Evolutionary conservation across 2,113 vertebrate genomes (phyloP), one percentile per base, ranked within the genome.

Genomic region (Gymnocephalus cernua): DNA sequence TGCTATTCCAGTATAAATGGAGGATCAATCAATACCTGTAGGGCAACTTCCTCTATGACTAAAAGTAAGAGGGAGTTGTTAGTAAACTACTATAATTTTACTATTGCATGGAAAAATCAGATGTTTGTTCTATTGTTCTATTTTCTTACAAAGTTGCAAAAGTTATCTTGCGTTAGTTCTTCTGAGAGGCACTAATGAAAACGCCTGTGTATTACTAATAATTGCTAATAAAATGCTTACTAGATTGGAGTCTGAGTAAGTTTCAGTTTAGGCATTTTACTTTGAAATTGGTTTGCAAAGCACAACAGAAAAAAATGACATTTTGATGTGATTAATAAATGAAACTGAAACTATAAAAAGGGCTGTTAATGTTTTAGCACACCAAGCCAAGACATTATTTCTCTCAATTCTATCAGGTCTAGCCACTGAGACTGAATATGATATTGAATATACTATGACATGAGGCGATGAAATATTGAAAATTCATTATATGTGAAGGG

Each of bases 401-500:
- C 69, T 79, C 81, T 79, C 74, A 54, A 38, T 91, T 88, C 80
- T 82, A 83, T 93, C 87, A 89, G 68, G 78, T 88, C 88, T 82
- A 84, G 70, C 45, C 77, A 77, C 83, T 82, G 82, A 87, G 77
- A 82, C 79, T 82, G 73, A 88, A 92, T 91, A 83, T 79, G 35
- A 84, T 88, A 88, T 91, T 86, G 80, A 93, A 93, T 93, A 90
- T 90, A 85, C 83, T 80, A 72, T 74, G 45, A 74, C 83, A 65
- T 75, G 87, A 88, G 84, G 61, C 45, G 56, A 57, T 92, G 87
- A 94, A 91, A 93, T 92, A 91, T 88, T 85, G 86, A 85, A 90
- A 91, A 94, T 93, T 88, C 87, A 91, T 92, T 93, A 87, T 82
- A 89, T 90, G 84, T 82, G 79, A 88, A 88, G 88, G 79, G 87